These are phyloP conservation scores for Toxotes chatareus DNA, from an alignment of 2,113 vertebrate species.

Conservation along the genomic window DNA sequence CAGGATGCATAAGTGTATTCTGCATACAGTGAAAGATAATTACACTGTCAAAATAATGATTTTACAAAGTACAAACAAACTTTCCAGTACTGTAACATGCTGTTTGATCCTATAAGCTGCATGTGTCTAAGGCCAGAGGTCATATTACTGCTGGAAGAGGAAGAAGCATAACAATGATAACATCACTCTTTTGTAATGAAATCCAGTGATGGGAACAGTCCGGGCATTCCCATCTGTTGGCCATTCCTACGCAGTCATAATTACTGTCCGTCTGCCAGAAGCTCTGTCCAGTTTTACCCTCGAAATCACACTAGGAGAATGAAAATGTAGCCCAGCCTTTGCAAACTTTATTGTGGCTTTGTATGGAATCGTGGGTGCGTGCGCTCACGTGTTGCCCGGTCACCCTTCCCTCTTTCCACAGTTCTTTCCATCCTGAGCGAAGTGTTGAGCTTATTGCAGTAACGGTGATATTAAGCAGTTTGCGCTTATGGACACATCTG, in stretches of 20 bases:
- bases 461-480: conserved; percentile 79
- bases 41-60: conserved; percentile 18
- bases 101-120: conserved; percentile 42
- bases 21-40: conserved; percentile 31
- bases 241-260: conserved; percentile 53
- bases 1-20: conserved; percentile 32
- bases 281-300: conserved; percentile 49
- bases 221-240: conserved; percentile 75
- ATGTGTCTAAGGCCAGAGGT: conserved; percentile 45
- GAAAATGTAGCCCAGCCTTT: conserved; percentile 41
- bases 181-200: conserved; percentile 67
- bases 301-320: conserved; percentile 49
- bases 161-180: conserved; percentile 57
- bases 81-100: conserved; percentile 33
- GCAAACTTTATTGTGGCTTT: conserved; percentile 25
- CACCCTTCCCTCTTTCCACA: conserved; percentile 75
- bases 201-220: conserved; percentile 65
- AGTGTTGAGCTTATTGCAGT: conserved; percentile 80
- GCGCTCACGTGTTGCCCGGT: conserved; percentile 64
- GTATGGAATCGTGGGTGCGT: conserved; percentile 40
- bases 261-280: conserved; percentile 48
- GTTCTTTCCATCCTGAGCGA: conserved; percentile 77
- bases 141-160: conserved; percentile 54
- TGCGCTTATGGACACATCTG: conserved; percentile 80
- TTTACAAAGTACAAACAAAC: conserved; percentile 27